These are phyloP conservation scores for Noctua pronuba DNA, from an alignment of 2,888 invertebrate genomes.

Conservation along the genomic window DNA sequence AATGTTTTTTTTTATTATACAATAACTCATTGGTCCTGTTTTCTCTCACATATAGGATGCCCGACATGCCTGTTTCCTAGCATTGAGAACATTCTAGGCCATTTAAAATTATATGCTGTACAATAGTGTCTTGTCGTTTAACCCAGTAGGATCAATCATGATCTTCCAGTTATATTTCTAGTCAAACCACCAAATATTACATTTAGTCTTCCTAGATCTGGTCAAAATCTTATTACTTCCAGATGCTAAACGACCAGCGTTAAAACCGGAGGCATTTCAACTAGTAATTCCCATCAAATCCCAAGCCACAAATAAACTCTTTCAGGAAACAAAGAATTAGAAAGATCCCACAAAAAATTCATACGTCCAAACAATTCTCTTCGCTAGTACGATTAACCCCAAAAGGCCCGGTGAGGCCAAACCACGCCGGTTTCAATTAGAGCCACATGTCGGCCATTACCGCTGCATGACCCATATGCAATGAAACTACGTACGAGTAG, in stretches of 20 bases:
- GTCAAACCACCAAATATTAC: not conserved
- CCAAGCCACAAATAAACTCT: constrained; percentile 2
- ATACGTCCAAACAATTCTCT: constrained; percentile 34
- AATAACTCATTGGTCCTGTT: not conserved
- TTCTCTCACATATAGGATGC: not conserved
- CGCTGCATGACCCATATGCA: constrained; percentile 47
- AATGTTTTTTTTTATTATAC: not conserved
- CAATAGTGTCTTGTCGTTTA: not conserved
- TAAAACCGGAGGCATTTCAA: not conserved
- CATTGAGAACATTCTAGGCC: not conserved
- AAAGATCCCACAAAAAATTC: constrained; percentile 27
- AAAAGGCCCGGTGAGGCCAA: constrained; percentile 44
- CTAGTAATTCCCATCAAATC: not conserved
- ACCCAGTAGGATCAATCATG: not conserved
- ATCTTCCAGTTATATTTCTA: not conserved
- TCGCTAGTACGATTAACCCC: constrained; percentile 46
- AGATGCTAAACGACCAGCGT: not conserved
- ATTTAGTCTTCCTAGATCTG: not conserved
- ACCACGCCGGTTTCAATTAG: constrained; percentile 64
- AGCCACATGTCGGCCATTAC: constrained; percentile 58
- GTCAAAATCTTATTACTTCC: not conserved
- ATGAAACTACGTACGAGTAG: constrained; percentile 1
- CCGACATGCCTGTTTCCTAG: not conserved
- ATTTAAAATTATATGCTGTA: not conserved
- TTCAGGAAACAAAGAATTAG: not conserved